A percentile compares a stretch with the other conserved stretches of the same genome.
Evolutionary conservation across 2,888 invertebrate genomes (phyloP).

Genomic region (Himalopsyche kuldschensis): DNA sequence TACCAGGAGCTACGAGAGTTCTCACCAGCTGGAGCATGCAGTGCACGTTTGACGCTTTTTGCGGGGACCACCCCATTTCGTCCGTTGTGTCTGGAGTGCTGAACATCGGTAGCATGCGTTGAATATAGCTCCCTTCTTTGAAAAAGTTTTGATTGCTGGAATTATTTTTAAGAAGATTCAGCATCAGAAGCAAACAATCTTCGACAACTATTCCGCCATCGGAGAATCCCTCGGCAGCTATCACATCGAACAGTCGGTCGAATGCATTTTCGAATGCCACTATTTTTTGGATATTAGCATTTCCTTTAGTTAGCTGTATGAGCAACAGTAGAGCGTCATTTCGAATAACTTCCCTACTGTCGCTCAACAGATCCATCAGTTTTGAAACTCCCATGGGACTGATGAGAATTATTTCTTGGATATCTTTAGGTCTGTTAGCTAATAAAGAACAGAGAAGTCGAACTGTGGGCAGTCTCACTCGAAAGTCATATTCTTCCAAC

Average conservation of each 20-base stretch:
- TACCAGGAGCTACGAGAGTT: constrained; percentile 90
- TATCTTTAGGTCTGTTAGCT: constrained; percentile 80
- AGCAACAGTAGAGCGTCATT: constrained; percentile 92
- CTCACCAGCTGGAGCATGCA: constrained; percentile 89
- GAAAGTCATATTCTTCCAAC: constrained; percentile 93
- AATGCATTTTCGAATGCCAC: constrained; percentile 99
- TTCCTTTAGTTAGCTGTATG: constrained; percentile 87
- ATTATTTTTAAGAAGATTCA: constrained; percentile 93
- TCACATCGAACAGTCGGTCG: constrained; percentile 91
- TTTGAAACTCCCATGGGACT: constrained; percentile 98
- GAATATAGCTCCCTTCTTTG: constrained; percentile 96
- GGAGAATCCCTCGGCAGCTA: constrained; percentile 86
- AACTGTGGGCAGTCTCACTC: constrained; percentile 88
- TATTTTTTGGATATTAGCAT: constrained; percentile 98
- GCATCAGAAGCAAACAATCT: constrained; percentile 90
- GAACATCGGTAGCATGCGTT: constrained; percentile 87
- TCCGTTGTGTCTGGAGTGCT: constrained; percentile 70
- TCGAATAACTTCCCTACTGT: constrained; percentile 91
- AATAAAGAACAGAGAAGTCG: constrained; percentile 86
- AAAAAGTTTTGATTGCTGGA: constrained; percentile 98
- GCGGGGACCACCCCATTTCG: constrained; percentile 85
- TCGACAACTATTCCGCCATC: constrained; percentile 98
- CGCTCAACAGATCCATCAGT: constrained; percentile 93
- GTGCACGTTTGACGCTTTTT: constrained; percentile 93
- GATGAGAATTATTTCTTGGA: constrained; percentile 83